These are phyloP conservation scores for Macrosteles quadrilineatus DNA, from an alignment of 1,140 invertebrate genomes.

Conservation along the genomic window DNA sequence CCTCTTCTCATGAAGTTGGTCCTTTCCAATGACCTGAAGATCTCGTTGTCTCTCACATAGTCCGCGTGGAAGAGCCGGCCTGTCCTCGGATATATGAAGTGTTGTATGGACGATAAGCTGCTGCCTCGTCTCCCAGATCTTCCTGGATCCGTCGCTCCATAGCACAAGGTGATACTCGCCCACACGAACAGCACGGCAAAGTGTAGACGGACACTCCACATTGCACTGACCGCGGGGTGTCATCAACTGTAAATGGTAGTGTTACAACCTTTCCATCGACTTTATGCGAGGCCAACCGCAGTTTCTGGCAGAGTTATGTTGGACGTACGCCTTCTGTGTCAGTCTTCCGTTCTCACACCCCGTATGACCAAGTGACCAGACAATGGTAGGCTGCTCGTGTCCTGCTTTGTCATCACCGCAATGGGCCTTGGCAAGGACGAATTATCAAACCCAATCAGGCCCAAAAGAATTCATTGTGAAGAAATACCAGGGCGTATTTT, in stretches of 20 bases:
- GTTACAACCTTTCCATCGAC: background rate
- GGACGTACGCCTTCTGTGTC: constrained; percentile 10
- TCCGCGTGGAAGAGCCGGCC: constrained; percentile 10
- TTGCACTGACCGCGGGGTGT: background rate
- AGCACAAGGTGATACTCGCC: background rate
- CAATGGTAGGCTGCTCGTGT: too few relatives aligned
- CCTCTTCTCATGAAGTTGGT: constrained; percentile 23
- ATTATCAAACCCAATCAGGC: too few relatives aligned
- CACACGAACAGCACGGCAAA: background rate
- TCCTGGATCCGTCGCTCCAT: background rate
- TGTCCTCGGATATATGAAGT: background rate
- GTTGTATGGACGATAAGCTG: background rate
- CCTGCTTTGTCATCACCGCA: too few relatives aligned
- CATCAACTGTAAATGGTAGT: background rate
- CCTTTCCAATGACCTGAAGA: constrained; percentile 10
- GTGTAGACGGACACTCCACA: background rate
- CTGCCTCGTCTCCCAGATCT: background rate
- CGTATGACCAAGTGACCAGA: too few relatives aligned
- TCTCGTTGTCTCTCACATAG: constrained; percentile 14
- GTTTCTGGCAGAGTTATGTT: background rate
- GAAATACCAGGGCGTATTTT: too few relatives aligned
- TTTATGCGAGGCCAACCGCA: constrained; percentile 10
- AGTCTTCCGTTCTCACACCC: background rate
- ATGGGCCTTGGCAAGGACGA: too few relatives aligned
- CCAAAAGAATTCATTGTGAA: too few relatives aligned